Percentiles rank a stretch among this genome's conserved stretches.
These are phyloP conservation scores for Taurulus bubalis DNA, from an alignment of 2,113 vertebrate genomes.

Conservation along the genomic window DNA sequence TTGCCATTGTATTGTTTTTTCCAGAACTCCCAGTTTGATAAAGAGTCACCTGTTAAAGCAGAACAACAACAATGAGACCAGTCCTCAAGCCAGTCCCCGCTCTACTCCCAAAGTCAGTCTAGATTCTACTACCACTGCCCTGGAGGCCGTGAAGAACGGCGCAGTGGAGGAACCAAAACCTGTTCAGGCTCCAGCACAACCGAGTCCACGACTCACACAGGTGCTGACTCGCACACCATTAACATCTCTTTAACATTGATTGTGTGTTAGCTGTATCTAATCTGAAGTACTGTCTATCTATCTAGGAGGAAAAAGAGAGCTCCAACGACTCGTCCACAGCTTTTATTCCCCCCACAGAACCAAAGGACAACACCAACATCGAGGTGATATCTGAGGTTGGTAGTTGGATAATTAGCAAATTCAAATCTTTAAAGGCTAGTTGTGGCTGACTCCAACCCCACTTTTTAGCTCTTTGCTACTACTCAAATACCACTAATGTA, in stretches of 20 bases:
- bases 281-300: too few species aligned
- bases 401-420: background rate
- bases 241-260: background rate
- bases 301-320: slow-evolving; percentile 93
- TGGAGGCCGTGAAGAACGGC: slow-evolving; percentile 90
- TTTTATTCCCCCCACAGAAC: slow-evolving; percentile 90
- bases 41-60: slow-evolving; percentile 91
- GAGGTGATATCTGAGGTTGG: slow-evolving; percentile 80
- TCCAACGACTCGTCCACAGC: slow-evolving; percentile 97
- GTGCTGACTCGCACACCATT: slow-evolving; percentile 19
- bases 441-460: too few species aligned
- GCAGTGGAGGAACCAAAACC: slow-evolving; percentile 86
- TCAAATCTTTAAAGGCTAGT: too few species aligned
- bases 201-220: slow-evolving; percentile 73
- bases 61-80: slow-evolving; percentile 87
- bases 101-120: slow-evolving; percentile 80
- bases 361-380: slow-evolving; percentile 85
- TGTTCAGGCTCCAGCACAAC: slow-evolving; percentile 42
- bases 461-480: too few species aligned
- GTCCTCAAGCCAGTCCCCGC: slow-evolving; percentile 74
- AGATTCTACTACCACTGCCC: slow-evolving; percentile 76
- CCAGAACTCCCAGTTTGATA: slow-evolving; percentile 84
- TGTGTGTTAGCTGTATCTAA: too few species aligned
- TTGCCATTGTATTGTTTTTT: background rate
- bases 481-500: too few species aligned